phyloP scores from a whole-genome alignment of 2,888 invertebrate genomes.

The Spilosoma lubricipeda region DNA sequence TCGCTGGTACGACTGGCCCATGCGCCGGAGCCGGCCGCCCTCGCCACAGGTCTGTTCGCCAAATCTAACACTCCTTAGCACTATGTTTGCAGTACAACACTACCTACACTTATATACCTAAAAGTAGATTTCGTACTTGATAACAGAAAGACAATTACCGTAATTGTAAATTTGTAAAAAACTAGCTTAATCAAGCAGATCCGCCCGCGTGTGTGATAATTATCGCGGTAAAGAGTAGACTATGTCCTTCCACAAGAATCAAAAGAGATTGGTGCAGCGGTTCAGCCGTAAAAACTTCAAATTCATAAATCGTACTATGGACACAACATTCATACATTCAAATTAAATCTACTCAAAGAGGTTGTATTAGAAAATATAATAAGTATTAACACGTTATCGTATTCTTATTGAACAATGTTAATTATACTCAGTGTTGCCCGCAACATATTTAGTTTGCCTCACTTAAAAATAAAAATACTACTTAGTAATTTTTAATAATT shows the following conservation, averaged over 20 bases:
- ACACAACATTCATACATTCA: no score
- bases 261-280: no score
- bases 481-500: no score
- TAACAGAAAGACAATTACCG: not conserved
- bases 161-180: not conserved
- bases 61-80: slow-evolving; percentile 20
- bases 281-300: no score
- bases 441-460: not conserved
- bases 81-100: not conserved
- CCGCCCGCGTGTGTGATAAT: no score
- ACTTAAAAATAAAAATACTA: not conserved
- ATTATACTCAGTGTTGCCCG: not conserved
- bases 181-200: no score
- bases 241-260: no score
- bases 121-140: not conserved
- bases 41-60: slow-evolving; percentile 72
- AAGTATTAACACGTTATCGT: not conserved
- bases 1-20: slow-evolving; percentile 92
- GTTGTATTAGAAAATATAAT: not conserved
- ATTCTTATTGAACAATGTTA: not conserved
- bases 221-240: no score
- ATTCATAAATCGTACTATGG: no score
- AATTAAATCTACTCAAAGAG: no score
- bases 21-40: slow-evolving; percentile 88
- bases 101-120: not conserved